Base-by-base conservation (phyloP, 2,888 invertebrate genomes). In the Lobophora halterata region DNA sequence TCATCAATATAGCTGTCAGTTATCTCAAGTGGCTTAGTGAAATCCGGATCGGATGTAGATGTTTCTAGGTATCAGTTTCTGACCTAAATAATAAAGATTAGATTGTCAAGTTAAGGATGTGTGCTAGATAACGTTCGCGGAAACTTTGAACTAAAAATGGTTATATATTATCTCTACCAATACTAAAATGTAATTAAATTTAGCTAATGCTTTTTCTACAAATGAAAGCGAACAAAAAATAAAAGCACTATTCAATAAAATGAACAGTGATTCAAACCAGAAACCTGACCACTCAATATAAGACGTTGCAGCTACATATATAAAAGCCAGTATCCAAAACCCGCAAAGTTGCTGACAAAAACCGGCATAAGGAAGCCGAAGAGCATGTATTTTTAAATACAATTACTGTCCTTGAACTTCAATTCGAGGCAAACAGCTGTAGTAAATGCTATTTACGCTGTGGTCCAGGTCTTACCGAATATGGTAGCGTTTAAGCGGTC, bases 391-490 rank as follows among this genome's bases (percentile, higher is more conserved):
- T 67, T 69, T 65, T 67, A 65, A 65, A 74, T 72, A 73, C 67
- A 69, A 66, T 70, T 71, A 56, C 52, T 67, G 74, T 57, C 81
- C 81, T 78, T 81, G 82, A 82, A 81, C 81, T 81, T 79, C 71
- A 67, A 60, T 61, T 65, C 55, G 65, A 72, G 71, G 66, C 62
- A 63, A 65, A 66, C 65, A 69, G 66, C 65, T 67, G 21, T 30
- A 31, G 8, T 7, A 6, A 41, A 26, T 35, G 14, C 17, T 32
- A 3, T 1, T 9, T 21, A 32, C 10, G 24, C 36, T 52, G 58
- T 49, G 64, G 61, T 58, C 59, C 64, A 49, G 61, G 69, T 64
- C 58, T 55, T 49, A 56, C 72, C 68, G 49, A 65, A 71, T 68
- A 71, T 52, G 70, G 66, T 48, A 60, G 55, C 60, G 60, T 65